Evolutionary conservation across 2,797 vertebrate genomes (phyloP).

Genomic region (Limnodromus scolopaceus): DNA sequence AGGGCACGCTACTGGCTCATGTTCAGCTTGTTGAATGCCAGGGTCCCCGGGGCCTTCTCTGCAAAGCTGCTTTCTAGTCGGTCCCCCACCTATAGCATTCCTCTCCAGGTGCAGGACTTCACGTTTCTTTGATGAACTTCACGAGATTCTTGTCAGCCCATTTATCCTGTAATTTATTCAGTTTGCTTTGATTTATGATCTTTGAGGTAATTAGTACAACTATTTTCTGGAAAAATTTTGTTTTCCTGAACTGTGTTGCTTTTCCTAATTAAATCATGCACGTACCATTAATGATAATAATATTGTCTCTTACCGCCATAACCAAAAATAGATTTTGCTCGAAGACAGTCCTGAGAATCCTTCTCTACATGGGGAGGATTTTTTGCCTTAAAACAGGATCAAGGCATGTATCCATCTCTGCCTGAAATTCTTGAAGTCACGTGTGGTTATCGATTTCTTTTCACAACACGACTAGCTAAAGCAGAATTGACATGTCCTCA

Average conservation of each 20-base stretch:
- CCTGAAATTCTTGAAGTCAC: background rate
- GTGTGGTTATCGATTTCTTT: background rate
- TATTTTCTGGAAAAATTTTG: background rate
- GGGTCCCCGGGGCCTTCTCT: background rate
- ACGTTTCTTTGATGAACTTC: background rate
- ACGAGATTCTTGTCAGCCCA: background rate
- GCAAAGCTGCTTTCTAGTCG: background rate
- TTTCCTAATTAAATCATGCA: constrained; percentile 13
- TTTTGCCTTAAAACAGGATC: background rate
- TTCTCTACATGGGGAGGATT: background rate
- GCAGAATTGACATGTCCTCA: background rate
- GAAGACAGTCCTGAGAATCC: background rate
- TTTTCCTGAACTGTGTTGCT: constrained; percentile 16
- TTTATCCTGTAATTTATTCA: background rate
- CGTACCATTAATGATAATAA: background rate
- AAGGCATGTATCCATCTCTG: background rate
- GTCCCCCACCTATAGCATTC: background rate
- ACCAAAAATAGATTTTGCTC: background rate
- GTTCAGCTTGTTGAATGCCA: background rate
- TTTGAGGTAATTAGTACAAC: constrained; percentile 1
- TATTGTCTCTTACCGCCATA: background rate
- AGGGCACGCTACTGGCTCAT: background rate
- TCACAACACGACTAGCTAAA: background rate
- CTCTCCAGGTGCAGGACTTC: background rate
- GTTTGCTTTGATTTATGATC: constrained; percentile 37